These are phyloP conservation scores for Staurois parvus DNA, from an alignment of 2,797 vertebrate genomes.

Conservation along the genomic window DNA sequence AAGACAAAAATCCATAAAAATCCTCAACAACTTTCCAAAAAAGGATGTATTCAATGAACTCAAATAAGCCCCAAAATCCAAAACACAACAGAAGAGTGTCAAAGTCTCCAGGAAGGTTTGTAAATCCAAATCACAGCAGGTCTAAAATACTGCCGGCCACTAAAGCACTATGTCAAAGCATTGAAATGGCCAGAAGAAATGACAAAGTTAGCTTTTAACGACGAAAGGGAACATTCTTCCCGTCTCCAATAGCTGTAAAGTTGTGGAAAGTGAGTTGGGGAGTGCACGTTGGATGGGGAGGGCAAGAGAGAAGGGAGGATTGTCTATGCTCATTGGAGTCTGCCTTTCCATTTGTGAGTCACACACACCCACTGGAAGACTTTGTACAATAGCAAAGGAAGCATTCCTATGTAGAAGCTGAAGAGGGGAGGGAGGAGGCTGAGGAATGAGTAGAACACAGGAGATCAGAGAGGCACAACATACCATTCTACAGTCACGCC, in stretches of 20 bases:
- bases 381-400: constrained; percentile 47
- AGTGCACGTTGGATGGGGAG: constrained; percentile 22
- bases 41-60: background rate
- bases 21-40: background rate
- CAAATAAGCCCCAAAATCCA: constrained; percentile 14
- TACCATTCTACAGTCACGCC: background rate
- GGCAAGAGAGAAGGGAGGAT: constrained; percentile 33
- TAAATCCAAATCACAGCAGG: background rate
- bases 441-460: constrained; percentile 3
- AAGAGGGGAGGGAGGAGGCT: constrained; percentile 39
- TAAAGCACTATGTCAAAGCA: background rate
- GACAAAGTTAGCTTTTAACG: constrained; percentile 2
- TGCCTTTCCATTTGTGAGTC: constrained; percentile 49
- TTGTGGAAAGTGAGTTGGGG: constrained; percentile 30
- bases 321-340: constrained; percentile 1
- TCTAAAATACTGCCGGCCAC: background rate
- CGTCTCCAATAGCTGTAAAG: background rate
- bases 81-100: background rate
- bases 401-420: constrained; percentile 43
- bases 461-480: background rate
- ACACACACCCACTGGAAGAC: constrained; percentile 46
- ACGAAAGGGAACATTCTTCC: background rate
- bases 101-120: background rate
- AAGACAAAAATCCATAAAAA: background rate
- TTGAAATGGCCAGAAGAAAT: background rate